Conservation (phyloP, 2,797 vertebrate genomes). For the Hafferia zeledoni region DNA sequence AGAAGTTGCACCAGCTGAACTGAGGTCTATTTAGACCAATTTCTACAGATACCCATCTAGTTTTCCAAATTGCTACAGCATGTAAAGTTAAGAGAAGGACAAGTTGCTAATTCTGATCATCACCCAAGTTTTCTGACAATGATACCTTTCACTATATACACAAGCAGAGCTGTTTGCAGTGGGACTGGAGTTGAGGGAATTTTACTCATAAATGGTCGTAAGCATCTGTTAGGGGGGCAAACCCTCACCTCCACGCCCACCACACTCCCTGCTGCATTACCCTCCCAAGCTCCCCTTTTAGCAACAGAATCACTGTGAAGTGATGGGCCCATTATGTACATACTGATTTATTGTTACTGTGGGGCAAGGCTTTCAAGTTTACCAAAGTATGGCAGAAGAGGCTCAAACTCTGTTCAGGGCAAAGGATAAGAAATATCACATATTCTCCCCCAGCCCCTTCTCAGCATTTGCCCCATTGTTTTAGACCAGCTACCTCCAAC, state of each 20-base stretch:
- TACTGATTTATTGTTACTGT: not conserved
- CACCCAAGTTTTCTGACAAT: not conserved
- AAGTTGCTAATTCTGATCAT: not conserved
- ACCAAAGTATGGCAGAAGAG: not conserved
- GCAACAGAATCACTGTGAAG: not conserved
- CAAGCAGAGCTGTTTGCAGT: not conserved
- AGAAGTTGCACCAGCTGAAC: slow-evolving; percentile 7
- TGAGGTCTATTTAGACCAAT: not conserved
- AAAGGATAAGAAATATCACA: not conserved
- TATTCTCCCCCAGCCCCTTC: not conserved
- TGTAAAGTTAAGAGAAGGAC: not conserved
- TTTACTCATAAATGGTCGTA: not conserved
- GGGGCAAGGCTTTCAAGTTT: not conserved
- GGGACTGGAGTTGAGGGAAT: not conserved
- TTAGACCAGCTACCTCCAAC: not conserved
- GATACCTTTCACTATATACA: not conserved
- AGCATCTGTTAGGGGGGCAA: not conserved
- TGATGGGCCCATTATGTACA: not conserved
- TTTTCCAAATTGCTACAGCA: not conserved
- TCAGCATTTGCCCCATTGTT: not conserved
- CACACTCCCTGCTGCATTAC: not conserved
- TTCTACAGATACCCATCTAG: not conserved
- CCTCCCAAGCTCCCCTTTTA: not conserved
- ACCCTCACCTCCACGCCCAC: not conserved
- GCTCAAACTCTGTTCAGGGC: not conserved